Evolutionary conservation across 2,113 vertebrate species (phyloP).

Genomic region (Dendrocopos noguchii): DNA sequence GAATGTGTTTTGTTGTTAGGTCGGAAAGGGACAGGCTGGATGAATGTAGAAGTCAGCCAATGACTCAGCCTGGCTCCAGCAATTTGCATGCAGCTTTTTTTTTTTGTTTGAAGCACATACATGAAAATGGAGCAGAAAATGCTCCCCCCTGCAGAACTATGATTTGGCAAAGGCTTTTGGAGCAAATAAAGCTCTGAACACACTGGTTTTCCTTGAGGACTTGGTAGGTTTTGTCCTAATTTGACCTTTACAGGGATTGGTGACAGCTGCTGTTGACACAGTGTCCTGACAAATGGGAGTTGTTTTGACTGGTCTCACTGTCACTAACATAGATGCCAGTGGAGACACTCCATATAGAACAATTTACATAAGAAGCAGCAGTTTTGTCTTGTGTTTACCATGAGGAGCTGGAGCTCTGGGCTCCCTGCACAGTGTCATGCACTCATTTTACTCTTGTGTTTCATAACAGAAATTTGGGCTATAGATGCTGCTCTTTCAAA

Average conservation of each 20-base stretch:
- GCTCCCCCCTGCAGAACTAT: not conserved
- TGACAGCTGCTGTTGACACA: constrained; percentile 55
- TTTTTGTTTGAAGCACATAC: not conserved
- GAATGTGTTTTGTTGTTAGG: constrained; percentile 51
- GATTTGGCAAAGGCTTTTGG: not conserved
- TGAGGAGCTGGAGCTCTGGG: not conserved
- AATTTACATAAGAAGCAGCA: not conserved
- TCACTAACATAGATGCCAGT: not conserved
- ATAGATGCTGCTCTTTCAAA: not conserved
- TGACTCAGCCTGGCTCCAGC: constrained; percentile 36
- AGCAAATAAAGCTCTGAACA: not conserved
- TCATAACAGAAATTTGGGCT: not conserved
- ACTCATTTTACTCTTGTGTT: not conserved
- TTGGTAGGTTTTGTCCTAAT: constrained; percentile 29
- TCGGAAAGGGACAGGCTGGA: constrained; percentile 14
- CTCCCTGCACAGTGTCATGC: not conserved
- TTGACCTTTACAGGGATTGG: constrained; percentile 30
- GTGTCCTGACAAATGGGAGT: constrained; percentile 5
- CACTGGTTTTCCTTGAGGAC: not conserved
- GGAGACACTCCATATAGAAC: not conserved
- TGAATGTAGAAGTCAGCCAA: constrained; percentile 23
- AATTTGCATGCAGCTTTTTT: not conserved
- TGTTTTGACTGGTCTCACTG: not conserved
- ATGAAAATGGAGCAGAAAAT: not conserved
- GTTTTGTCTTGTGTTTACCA: not conserved